Percentiles rank a stretch among this genome's conserved stretches.
Conservation (phyloP, 2,888 invertebrate species). For the Agrypnus murinus region DNA sequence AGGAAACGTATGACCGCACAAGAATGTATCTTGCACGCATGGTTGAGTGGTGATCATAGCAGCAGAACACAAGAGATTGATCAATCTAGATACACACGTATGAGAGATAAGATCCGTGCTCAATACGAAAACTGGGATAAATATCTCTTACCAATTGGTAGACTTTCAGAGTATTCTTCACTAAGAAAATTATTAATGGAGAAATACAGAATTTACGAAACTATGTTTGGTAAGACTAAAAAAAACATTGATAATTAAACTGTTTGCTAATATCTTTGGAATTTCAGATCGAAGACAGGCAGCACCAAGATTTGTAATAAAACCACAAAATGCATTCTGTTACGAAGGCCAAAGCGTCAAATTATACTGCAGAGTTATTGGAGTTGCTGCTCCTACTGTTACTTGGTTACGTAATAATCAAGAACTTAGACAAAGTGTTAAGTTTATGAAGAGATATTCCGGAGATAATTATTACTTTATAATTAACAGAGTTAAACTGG, state of each 20-base stretch:
- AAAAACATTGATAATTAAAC: conserved; percentile 11
- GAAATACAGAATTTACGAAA: conserved; percentile 97
- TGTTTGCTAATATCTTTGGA: conserved; percentile 18
- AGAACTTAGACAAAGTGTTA: conserved; percentile 96
- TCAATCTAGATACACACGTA: conserved; percentile 87
- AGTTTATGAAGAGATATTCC: conserved; percentile 98
- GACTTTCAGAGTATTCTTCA: conserved; percentile 97
- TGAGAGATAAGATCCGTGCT: conserved; percentile 90
- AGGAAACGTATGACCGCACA: conserved; percentile 98
- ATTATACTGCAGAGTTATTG: conserved; percentile 97
- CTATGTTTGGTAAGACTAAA: conserved; percentile 86
- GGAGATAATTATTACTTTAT: conserved; percentile 98
- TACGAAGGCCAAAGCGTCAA: conserved; percentile 98
- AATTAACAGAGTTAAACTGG: conserved; percentile 95
- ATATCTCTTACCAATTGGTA: conserved; percentile 94
- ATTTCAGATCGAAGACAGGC: conserved; percentile 95
- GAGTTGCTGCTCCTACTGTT: conserved; percentile 93
- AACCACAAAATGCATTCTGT: conserved; percentile 95
- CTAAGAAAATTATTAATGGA: conserved; percentile 95
- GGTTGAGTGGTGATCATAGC: conserved; percentile 93
- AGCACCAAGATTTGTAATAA: conserved; percentile 97
- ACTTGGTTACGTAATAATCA: conserved; percentile 96
- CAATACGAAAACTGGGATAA: conserved; percentile 88
- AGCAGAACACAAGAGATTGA: conserved; percentile 86
- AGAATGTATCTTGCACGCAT: conserved; percentile 95